A percentile compares a stretch with the other conserved stretches of the same genome.
These are phyloP conservation scores for Charanyca ferruginea DNA, from an alignment of 2,888 invertebrate genomes.

Conservation along the genomic window DNA sequence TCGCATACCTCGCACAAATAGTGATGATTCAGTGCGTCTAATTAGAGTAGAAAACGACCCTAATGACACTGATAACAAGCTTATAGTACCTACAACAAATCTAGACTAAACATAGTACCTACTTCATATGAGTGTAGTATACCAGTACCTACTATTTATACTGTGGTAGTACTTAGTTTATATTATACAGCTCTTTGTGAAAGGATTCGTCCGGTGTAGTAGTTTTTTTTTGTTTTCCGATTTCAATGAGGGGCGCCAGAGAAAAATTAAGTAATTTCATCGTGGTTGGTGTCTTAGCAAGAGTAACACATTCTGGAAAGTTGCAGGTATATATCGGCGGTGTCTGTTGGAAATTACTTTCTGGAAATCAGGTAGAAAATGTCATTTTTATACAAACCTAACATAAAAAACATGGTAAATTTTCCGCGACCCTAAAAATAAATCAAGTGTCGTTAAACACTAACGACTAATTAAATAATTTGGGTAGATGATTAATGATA, in stretches of 20 bases:
- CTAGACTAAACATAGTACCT: background rate
- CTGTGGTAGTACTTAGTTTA: background rate
- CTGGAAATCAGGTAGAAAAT: background rate
- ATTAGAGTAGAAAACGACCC: constrained; percentile 8
- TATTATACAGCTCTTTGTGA: constrained; percentile 10
- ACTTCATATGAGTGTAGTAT: background rate
- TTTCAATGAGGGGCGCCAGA: background rate
- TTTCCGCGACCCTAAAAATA: background rate
- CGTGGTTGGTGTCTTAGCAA: background rate
- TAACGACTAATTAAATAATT: constrained; percentile 58
- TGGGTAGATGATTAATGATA: constrained; percentile 61
- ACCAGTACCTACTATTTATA: too few species aligned
- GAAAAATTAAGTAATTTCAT: background rate
- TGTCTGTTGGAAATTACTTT: background rate
- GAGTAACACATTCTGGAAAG: background rate
- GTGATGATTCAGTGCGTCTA: constrained; percentile 22
- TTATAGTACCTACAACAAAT: constrained; percentile 5
- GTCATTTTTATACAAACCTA: background rate
- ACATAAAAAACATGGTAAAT: background rate
- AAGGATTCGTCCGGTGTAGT: constrained; percentile 4
- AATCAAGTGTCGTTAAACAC: constrained; percentile 10
- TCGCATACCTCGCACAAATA: constrained; percentile 4
- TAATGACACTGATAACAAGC: constrained; percentile 4
- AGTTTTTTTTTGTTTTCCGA: constrained; percentile 11
- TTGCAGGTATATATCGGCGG: background rate